A percentile compares a stretch with the other conserved stretches of the same genome.
Evolutionary conservation across 2,113 vertebrate genomes (phyloP).

Genomic region (Dunckerocampus dactyliophorus): DNA sequence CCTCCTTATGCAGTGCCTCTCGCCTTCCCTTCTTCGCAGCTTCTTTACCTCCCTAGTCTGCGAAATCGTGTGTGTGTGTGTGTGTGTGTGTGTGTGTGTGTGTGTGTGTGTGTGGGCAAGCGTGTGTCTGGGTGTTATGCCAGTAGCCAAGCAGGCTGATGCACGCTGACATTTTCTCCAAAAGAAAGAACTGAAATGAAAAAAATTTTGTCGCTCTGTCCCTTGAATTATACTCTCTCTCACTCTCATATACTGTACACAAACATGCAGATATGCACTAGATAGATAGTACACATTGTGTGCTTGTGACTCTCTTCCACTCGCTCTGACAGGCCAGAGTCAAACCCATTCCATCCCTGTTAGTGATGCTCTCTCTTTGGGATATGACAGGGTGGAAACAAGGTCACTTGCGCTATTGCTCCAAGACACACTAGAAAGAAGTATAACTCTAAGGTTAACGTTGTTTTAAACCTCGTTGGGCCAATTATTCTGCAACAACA

Average conservation of each 20-base stretch:
- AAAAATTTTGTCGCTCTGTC: constrained; percentile 15
- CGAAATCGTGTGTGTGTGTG: constrained; percentile 15
- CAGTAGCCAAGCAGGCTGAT: constrained; percentile 61
- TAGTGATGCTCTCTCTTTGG: constrained; percentile 29
- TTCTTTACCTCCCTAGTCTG: constrained; percentile 51
- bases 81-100: too few relatives aligned
- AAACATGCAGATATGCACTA: too few relatives aligned
- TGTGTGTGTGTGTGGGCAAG: constrained; percentile 28
- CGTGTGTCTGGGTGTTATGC: constrained; percentile 51
- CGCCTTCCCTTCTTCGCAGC: constrained; percentile 51
- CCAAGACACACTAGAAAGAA: constrained; percentile 36
- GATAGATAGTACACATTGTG: neutral
- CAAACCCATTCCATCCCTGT: constrained; percentile 35
- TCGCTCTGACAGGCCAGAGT: constrained; percentile 42
- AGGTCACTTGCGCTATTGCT: constrained; percentile 46
- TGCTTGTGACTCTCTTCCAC: constrained; percentile 10
- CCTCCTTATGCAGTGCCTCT: constrained; percentile 43
- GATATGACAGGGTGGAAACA: constrained; percentile 48
- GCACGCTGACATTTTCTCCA: constrained; percentile 62
- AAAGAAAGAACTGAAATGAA: constrained; percentile 38
- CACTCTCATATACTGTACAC: constrained; percentile 6
- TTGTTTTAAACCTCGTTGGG: constrained; percentile 55
- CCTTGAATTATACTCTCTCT: constrained; percentile 53
- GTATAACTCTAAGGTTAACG: constrained; percentile 44
- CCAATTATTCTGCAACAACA: constrained; percentile 3